Evolutionary conservation across 2,797 vertebrate species (phyloP).

Genomic region (Botia kubotai): DNA sequence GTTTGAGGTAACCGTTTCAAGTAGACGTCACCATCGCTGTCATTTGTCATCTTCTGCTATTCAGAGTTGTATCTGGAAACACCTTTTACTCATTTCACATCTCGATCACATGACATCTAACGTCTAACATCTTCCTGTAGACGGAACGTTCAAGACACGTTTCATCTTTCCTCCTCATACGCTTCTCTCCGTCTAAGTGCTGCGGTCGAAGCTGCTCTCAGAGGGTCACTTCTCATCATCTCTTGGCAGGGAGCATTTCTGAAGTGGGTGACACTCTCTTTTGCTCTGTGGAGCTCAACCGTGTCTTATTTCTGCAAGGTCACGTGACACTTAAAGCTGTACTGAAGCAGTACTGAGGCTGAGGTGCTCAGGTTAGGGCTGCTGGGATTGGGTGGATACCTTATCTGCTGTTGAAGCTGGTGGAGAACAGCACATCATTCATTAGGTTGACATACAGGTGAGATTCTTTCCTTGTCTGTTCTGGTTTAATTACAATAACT

Average conservation of each 20-base stretch:
- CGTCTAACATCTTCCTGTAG: not conserved
- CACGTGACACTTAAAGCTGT: not conserved
- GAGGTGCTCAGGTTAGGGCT: not conserved
- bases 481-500: not conserved
- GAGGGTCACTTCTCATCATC: constrained; percentile 21
- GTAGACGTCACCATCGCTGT: not conserved
- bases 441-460: constrained; percentile 12
- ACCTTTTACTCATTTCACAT: constrained; percentile 5
- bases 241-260: constrained; percentile 16
- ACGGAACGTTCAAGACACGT: not conserved
- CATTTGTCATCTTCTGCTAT: not conserved
- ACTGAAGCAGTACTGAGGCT: constrained; percentile 1
- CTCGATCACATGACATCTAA: not conserved
- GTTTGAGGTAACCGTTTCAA: not conserved
- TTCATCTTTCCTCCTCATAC: not conserved
- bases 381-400: constrained; percentile 5
- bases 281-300: not conserved
- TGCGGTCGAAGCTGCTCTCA: constrained; percentile 1
- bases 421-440: not conserved
- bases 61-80: not conserved
- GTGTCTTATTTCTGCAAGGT: constrained; percentile 8
- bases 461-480: not conserved
- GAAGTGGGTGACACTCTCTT: constrained; percentile 12
- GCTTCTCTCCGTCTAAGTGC: not conserved
- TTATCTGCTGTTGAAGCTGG: not conserved